These are phyloP conservation scores for Axea sp. DNA, from an alignment of 2,888 invertebrate genomes.

Conservation along the genomic window DNA sequence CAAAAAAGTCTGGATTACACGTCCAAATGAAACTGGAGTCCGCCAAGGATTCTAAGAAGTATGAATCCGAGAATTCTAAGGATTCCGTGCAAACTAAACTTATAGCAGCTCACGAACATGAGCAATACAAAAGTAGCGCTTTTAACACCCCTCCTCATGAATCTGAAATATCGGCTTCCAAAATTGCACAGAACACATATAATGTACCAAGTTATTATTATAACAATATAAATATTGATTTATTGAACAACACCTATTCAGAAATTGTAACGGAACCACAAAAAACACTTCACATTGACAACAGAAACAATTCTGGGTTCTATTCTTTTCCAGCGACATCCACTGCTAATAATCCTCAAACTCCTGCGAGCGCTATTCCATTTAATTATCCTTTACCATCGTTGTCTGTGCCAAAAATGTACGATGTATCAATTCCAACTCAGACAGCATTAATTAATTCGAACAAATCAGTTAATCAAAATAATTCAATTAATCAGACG, in stretches of 20 bases:
- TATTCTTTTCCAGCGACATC: too few species aligned
- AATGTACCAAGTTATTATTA: neutral
- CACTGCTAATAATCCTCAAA: too few species aligned
- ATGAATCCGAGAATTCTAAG: neutral
- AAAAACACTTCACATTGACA: neutral
- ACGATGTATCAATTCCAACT: too few species aligned
- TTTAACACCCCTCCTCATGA: constrained; percentile 49
- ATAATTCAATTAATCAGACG: constrained; percentile 1
- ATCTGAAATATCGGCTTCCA: constrained; percentile 4
- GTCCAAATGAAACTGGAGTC: neutral
- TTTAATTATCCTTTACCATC: too few species aligned
- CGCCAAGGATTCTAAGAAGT: neutral
- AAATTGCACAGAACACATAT: neutral
- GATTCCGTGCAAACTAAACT: neutral
- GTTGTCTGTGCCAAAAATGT: too few species aligned
- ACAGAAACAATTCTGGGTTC: too few species aligned
- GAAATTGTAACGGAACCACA: neutral
- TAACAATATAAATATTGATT: constrained; percentile 1
- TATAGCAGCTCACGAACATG: neutral
- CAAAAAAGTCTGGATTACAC: constrained; percentile 15
- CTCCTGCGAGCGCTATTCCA: too few species aligned
- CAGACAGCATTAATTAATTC: neutral
- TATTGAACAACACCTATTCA: constrained; percentile 12
- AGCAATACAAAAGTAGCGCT: constrained; percentile 36
- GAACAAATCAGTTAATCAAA: too few species aligned